A percentile compares a stretch with the other conserved stretches of the same genome.
These are phyloP conservation scores for Ambastaia sidthimunki DNA, from an alignment of 2,797 vertebrate species.

Conservation along the genomic window DNA sequence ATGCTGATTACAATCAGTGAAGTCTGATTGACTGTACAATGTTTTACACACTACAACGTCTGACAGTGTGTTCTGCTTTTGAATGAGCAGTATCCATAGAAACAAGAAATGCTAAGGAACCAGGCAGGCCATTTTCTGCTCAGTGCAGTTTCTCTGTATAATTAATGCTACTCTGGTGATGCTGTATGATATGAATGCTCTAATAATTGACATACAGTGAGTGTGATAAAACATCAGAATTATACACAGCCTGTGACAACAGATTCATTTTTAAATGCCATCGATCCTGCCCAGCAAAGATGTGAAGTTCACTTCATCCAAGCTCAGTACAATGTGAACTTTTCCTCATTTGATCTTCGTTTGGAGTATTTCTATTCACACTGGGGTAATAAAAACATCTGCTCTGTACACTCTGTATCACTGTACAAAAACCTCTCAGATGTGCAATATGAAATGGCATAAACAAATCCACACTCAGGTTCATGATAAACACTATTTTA, in stretches of 20 bases:
- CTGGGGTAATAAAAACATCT: not conserved
- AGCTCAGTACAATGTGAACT: too few species aligned
- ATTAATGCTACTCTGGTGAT: slow-evolving; percentile 19
- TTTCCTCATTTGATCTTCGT: too few species aligned
- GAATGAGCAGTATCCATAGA: slow-evolving; percentile 56
- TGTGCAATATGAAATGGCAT: not conserved
- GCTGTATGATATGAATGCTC: not conserved
- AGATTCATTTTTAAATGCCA: not conserved
- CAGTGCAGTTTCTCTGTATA: slow-evolving; percentile 1
- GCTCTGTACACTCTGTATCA: too few species aligned
- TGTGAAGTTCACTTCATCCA: not conserved
- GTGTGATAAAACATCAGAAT: not conserved
- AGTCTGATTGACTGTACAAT: not conserved
- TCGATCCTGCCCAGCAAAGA: too few species aligned
- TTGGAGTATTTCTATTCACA: too few species aligned
- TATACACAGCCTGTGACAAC: not conserved
- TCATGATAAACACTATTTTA: not conserved
- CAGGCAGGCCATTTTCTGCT: slow-evolving; percentile 13
- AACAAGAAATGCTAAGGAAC: slow-evolving; percentile 48
- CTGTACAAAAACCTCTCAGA: not conserved
- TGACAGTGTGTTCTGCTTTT: slow-evolving; percentile 14
- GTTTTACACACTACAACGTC: slow-evolving; percentile 24
- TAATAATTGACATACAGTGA: not conserved
- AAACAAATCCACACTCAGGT: not conserved
- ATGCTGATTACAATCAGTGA: not conserved